phyloP scores from a whole-genome alignment of 2,797 vertebrate genomes.

The Varecia variegata region DNA sequence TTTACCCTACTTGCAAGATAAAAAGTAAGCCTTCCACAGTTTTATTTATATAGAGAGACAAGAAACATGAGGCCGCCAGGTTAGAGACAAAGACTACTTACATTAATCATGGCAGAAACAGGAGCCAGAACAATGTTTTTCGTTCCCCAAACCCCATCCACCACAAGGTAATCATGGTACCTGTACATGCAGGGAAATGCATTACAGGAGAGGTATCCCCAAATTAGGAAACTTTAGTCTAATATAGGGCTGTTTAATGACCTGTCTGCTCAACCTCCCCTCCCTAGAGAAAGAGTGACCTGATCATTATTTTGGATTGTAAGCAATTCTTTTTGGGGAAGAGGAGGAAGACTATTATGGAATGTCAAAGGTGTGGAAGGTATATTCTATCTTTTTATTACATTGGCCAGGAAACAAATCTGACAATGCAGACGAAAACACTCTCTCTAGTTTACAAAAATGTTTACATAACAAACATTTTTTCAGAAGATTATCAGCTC shows the following conservation, averaged over 20 bases:
- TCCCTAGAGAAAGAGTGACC: background rate
- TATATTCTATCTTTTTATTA: background rate
- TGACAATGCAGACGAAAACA: background rate
- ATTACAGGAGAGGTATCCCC: background rate
- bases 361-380: background rate
- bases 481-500: background rate
- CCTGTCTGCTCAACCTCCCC: too few relatives aligned
- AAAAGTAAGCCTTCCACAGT: background rate
- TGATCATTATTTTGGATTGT: background rate
- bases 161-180: background rate
- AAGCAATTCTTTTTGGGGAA: background rate
- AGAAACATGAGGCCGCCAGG: background rate
- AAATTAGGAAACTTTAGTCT: background rate
- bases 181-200: background rate
- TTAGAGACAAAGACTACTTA: background rate
- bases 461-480: background rate
- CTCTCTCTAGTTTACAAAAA: background rate
- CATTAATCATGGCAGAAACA: background rate
- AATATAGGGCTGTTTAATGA: background rate
- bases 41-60: background rate
- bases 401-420: background rate
- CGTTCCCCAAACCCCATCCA: background rate
- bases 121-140: background rate
- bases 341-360: background rate
- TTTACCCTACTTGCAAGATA: background rate